These are phyloP conservation scores for Peribatodes rhomboidaria DNA, from an alignment of 2,888 invertebrate species.

Conservation along the genomic window DNA sequence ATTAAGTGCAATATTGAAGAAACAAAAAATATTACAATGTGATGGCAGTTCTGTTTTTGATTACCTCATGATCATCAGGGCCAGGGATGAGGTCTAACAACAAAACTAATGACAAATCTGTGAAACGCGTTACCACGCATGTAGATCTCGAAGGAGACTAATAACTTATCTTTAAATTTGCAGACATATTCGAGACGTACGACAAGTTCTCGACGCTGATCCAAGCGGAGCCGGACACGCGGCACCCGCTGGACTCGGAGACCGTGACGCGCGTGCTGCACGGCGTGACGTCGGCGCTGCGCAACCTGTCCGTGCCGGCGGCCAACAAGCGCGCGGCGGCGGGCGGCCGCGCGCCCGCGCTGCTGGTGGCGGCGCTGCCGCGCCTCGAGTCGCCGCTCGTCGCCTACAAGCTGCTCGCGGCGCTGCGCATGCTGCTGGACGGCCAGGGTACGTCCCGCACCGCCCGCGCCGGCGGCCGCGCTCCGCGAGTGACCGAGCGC, in stretches of 20 bases:
- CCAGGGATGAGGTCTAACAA: too few species aligned
- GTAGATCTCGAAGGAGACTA: background rate
- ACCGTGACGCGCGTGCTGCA: slow-evolving; percentile 87
- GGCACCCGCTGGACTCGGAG: slow-evolving; percentile 52
- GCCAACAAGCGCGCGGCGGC: slow-evolving; percentile 91
- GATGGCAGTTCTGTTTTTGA: too few species aligned
- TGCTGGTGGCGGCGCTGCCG: slow-evolving; percentile 90
- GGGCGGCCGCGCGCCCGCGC: slow-evolving; percentile 84
- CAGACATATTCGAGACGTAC: slow-evolving; percentile 76
- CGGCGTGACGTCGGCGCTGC: slow-evolving; percentile 91
- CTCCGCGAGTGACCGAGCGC: slow-evolving; percentile 90
- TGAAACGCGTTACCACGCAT: too few species aligned
- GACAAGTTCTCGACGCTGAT: slow-evolving; percentile 55
- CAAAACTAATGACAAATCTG: too few species aligned
- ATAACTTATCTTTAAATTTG: slow-evolving; percentile 1
- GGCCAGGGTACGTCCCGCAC: slow-evolving; percentile 94
- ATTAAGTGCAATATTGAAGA: too few species aligned
- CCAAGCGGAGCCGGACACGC: slow-evolving; percentile 51
- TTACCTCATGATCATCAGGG: too few species aligned
- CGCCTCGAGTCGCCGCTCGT: slow-evolving; percentile 91
- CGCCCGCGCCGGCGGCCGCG: slow-evolving; percentile 94
- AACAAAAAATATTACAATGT: too few species aligned
- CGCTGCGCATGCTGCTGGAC: slow-evolving; percentile 94
- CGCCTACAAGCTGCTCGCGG: slow-evolving; percentile 94
- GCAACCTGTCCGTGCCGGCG: slow-evolving; percentile 91